Percentiles rank a stretch among this genome's conserved stretches.
Conservation (phyloP, 2,888 invertebrate genomes). For the Nasonia oneida region DNA sequence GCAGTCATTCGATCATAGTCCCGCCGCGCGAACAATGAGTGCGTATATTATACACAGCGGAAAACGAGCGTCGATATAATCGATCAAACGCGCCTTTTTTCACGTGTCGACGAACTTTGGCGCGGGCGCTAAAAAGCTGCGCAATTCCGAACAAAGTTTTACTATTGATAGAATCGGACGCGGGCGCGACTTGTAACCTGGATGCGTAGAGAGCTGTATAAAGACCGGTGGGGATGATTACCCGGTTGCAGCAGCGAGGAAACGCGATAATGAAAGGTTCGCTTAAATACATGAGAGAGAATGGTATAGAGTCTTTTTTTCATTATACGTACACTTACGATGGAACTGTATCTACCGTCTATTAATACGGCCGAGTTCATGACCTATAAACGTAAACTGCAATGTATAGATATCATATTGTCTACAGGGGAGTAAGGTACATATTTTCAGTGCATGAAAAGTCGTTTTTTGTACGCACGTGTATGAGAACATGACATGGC, state of each 20-base stretch:
- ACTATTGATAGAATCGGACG: background rate
- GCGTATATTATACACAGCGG: background rate
- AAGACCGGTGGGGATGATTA: background rate
- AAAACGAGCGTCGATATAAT: constrained; percentile 50
- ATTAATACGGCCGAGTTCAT: constrained; percentile 28
- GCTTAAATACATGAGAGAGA: constrained; percentile 2
- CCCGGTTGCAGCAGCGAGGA: background rate
- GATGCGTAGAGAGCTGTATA: background rate
- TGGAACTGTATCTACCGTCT: background rate
- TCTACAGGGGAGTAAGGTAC: background rate
- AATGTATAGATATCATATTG: background rate
- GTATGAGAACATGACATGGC: constrained; percentile 31
- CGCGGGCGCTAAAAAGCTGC: background rate
- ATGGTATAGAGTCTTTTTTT: constrained; percentile 10
- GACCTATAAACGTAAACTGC: constrained; percentile 38
- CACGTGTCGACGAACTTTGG: constrained; percentile 45
- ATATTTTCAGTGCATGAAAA: constrained; percentile 57
- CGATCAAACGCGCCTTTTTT: constrained; percentile 48
- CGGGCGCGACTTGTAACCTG: background rate
- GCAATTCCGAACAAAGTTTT: background rate
- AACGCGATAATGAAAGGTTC: constrained; percentile 1
- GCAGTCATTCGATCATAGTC: constrained; percentile 34
- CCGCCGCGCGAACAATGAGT: constrained; percentile 23
- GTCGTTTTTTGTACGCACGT: constrained; percentile 49
- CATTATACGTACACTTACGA: constrained; percentile 20